phyloP scores from a whole-genome alignment of 2,113 vertebrate genomes.

The Tenebrosternarchus preto region DNA sequence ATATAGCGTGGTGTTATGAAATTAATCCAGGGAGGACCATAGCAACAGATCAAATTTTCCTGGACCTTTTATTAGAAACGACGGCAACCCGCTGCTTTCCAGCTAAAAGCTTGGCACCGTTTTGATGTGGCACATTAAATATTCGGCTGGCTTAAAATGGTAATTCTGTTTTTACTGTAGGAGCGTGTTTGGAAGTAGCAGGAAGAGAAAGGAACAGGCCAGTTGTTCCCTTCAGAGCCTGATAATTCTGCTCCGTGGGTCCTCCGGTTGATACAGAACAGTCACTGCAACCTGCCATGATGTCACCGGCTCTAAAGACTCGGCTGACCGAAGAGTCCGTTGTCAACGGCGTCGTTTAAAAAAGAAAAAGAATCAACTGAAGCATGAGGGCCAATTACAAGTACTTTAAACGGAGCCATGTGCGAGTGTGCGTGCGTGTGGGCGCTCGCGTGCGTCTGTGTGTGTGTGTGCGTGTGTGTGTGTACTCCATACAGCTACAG shows the following conservation, averaged over 20 bases:
- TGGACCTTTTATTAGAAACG: no score
- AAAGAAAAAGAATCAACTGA: conserved; percentile 43
- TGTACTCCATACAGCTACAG: background rate
- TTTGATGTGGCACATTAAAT: no score
- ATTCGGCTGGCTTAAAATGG: background rate
- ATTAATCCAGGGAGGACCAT: no score
- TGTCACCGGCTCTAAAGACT: conserved; percentile 21
- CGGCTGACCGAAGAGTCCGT: background rate
- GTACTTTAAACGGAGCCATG: conserved; percentile 74
- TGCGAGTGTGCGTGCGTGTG: conserved; percentile 68
- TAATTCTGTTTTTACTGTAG: background rate
- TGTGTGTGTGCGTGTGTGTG: conserved; percentile 71
- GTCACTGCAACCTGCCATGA: conserved; percentile 10
- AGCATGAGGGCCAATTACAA: conserved; percentile 69
- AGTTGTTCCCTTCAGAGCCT: background rate
- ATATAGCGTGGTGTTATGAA: no score
- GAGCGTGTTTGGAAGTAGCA: background rate
- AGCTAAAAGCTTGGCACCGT: no score
- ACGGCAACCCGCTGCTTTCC: no score
- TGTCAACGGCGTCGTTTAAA: conserved; percentile 19
- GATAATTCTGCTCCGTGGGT: background rate
- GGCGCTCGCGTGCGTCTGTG: conserved; percentile 72
- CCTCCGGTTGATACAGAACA: background rate
- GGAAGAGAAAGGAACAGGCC: background rate
- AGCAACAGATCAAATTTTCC: no score